A percentile compares a stretch with the other conserved stretches of the same genome.
Conservation (phyloP, 2,797 vertebrate genomes). For the Amblyraja radiata region DNA sequence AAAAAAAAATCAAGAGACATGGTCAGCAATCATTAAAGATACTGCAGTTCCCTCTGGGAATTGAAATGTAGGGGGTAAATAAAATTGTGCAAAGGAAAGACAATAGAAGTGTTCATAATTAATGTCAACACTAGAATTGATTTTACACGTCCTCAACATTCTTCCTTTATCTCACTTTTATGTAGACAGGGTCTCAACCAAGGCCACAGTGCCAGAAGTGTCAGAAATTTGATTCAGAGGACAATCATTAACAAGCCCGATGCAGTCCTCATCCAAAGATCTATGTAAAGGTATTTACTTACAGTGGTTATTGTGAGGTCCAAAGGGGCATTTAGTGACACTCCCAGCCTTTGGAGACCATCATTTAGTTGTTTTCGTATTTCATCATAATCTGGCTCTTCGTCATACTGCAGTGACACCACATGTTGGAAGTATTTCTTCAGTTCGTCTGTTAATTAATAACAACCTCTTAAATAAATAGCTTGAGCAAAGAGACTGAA, state of each 20-base stretch:
- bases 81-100: background rate
- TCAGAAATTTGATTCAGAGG: background rate
- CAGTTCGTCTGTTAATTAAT: slow-evolving; percentile 25
- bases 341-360: background rate
- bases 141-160: background rate
- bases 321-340: background rate
- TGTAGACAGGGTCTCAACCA: background rate
- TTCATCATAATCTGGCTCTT: slow-evolving; percentile 29
- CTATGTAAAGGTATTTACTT: background rate
- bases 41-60: background rate
- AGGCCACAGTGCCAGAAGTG: background rate
- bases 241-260: background rate
- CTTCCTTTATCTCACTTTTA: background rate
- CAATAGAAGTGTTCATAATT: background rate
- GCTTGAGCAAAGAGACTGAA: background rate
- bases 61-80: background rate
- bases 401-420: slow-evolving; percentile 4
- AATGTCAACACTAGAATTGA: background rate
- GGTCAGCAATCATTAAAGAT: background rate
- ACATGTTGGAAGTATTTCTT: slow-evolving; percentile 14
- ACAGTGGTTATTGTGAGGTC: slow-evolving; percentile 1
- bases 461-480: background rate
- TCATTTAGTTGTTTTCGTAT: background rate
- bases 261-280: background rate
- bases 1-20: no score